Evolutionary conservation across 2,113 vertebrate species (phyloP).

Genomic region (Melanerpes aurifrons): DNA sequence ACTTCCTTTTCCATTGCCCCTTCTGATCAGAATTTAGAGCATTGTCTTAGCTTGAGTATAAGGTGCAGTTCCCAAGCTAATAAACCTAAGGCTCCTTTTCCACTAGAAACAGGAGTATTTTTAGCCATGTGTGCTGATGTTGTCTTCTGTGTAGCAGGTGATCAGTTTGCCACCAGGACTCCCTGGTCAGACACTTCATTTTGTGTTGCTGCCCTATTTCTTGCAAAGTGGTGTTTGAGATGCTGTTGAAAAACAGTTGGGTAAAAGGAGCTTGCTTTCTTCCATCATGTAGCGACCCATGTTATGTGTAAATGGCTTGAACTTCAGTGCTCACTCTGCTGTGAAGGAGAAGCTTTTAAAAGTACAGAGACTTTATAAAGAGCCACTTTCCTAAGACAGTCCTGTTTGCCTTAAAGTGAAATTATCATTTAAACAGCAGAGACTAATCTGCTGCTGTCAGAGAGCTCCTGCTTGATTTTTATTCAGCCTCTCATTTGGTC

Average conservation of each 20-base stretch:
- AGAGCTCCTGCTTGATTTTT: slow-evolving; percentile 7
- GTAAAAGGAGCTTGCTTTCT: not conserved
- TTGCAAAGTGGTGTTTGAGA: not conserved
- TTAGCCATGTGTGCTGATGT: not conserved
- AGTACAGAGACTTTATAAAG: not conserved
- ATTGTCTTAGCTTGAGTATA: not conserved
- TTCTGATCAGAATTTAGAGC: not conserved
- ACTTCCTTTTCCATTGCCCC: not conserved
- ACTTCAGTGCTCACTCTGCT: not conserved
- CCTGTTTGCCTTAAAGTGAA: slow-evolving; percentile 35
- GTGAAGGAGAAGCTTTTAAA: slow-evolving; percentile 51
- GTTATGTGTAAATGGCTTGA: slow-evolving; percentile 22
- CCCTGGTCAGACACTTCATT: not conserved
- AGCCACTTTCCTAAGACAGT: not conserved
- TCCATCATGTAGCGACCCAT: slow-evolving; percentile 14
- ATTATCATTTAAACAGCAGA: slow-evolving; percentile 60
- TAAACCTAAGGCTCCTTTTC: not conserved
- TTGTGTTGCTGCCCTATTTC: not conserved
- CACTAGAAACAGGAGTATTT: not conserved
- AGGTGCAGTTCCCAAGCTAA: not conserved
- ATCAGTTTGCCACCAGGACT: not conserved
- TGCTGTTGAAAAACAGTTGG: not conserved
- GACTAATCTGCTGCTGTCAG: slow-evolving; percentile 14
- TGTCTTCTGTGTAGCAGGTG: not conserved
- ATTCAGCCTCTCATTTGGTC: slow-evolving; percentile 25